Base-by-base conservation (phyloP, 2,888 invertebrate species). In the Calliphora vomitoria region DNA sequence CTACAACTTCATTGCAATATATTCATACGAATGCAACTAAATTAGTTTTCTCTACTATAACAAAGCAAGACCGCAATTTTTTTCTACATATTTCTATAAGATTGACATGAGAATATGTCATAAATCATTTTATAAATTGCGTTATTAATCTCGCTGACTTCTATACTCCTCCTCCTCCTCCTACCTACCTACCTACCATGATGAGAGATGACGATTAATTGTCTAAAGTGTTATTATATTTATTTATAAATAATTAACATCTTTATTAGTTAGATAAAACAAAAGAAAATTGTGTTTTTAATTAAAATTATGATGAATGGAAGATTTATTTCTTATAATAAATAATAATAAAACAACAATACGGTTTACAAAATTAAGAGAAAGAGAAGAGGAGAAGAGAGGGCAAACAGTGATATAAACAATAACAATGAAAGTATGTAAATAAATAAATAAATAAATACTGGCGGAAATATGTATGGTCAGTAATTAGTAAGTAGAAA, bases 261-360 rank as follows among this genome's bases (percentile, higher is more conserved):
- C 53, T 58, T 58, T 25, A 25, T 58, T 58, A 53, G 13, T n/a
- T 1, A 53, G 3, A 58, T 11, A 58, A 58, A 20, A 58, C 25
- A 58, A 25, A 11, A 25, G 10, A 58, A 25, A 20, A 58, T 4
- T 1, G 0, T 11, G 8, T 58, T 20, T 58, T 58, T 58, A 53
- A 53, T n/a, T 18, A 53, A 53, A 53, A 18, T 53, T 53, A 53
- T 53, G 53, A 18, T 53, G 53, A 53, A 53, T 18, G 8, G 18
- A 53, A 53, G 53, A 53, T 53, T 53, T 53, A 53, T 53, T 53
- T 44, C 44, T 44, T 44, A 44, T 44, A 44, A 44, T 44, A 11
- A 44, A 44, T 35, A 35, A 44, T 35, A 35, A 35, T 5, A 6
- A 35, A 35, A 35, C 35, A 35, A 35, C 35, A 35, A 35, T 35